Base-by-base conservation (phyloP, 2,888 invertebrate genomes). In the Polymixis flavicincta region DNA sequence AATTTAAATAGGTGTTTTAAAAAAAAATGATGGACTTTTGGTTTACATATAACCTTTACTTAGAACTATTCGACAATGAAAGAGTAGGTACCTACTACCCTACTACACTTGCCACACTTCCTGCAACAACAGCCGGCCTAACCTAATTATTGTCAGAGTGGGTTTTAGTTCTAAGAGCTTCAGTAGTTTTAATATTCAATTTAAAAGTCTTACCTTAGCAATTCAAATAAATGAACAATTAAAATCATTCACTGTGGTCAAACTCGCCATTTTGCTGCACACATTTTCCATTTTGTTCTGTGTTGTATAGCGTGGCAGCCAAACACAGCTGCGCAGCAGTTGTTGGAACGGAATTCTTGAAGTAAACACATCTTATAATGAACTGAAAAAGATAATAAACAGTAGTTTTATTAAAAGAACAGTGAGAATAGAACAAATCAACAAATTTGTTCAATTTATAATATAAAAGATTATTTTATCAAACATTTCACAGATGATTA, bases 381-480 rank as follows among this genome's bases (percentile, higher is more conserved):
- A 67, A 70, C 85, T 70, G 64, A 78, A 84, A 83, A 59, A 75
- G 74, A 82, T 68, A 74, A 67, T 71, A 76, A 64, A 74, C 74
- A 80, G 32, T 37, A 52, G 50, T 28, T 68, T 78, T 45, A 66
- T 55, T 59, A 45, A 59, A 68, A 50, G 45, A 66, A 28, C 69
- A 37, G 32, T 59, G 67, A 5, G 45, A 70, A 57, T 32, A 17
- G 17, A 50, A n/a, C 11, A 69, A 50, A 50, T 25, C 7, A 42
- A 25, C 17, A 11, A 63, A 42, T 52, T 37, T 5, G 17, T 57
- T 63, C 1, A 25, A n/a, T n/a, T 17, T 19, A 28, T n/a, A 19
- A 32, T 13, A 28, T 8, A 5, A n/a, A 57, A 32, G 1, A 42
- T 57, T 22, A 42, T 76, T 17, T 22, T n/a, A 37, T 25, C 17